A percentile compares a stretch with the other conserved stretches of the same genome.
phyloP scores from a whole-genome alignment of 1,140 invertebrate species.

The Hyles vespertilio region DNA sequence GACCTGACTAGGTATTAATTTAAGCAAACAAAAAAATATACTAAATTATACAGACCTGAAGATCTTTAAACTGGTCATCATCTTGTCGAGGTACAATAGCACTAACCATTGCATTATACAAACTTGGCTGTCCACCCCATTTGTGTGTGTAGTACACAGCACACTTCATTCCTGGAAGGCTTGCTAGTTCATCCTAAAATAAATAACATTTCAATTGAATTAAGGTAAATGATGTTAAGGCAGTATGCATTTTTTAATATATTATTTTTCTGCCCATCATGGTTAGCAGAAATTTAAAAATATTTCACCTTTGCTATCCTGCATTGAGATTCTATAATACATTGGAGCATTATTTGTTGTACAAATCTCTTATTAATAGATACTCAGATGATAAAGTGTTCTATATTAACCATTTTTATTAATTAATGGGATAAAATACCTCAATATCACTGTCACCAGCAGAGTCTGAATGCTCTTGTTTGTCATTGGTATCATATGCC shows the following conservation, averaged over 20 bases:
- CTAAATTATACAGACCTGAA: conserved; percentile 66
- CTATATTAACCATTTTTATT: no score
- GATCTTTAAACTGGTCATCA: conserved; percentile 76
- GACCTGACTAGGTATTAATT: no score
- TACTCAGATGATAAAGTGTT: no score
- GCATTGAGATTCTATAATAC: no score
- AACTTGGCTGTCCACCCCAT: conserved; percentile 83
- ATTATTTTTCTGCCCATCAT: background rate
- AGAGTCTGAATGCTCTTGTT: conserved; percentile 19
- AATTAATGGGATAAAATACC: conserved; percentile 25
- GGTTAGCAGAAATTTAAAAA: background rate
- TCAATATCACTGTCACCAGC: conserved; percentile 52
- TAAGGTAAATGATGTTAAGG: background rate
- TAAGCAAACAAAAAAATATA: background rate
- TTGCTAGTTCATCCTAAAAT: conserved; percentile 77
- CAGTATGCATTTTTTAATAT: background rate
- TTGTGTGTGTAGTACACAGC: conserved; percentile 85
- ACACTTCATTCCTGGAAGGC: conserved; percentile 88
- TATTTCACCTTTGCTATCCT: background rate
- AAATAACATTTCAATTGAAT: background rate
- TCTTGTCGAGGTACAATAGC: conserved; percentile 71
- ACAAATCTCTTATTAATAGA: no score
- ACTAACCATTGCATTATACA: conserved; percentile 90
- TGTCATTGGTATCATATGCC: conserved; percentile 36
- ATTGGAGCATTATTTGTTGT: no score